Evolutionary conservation across 92 coral and sea anemone species (phyloP).

Genomic region (Palythoa grandiflora): DNA sequence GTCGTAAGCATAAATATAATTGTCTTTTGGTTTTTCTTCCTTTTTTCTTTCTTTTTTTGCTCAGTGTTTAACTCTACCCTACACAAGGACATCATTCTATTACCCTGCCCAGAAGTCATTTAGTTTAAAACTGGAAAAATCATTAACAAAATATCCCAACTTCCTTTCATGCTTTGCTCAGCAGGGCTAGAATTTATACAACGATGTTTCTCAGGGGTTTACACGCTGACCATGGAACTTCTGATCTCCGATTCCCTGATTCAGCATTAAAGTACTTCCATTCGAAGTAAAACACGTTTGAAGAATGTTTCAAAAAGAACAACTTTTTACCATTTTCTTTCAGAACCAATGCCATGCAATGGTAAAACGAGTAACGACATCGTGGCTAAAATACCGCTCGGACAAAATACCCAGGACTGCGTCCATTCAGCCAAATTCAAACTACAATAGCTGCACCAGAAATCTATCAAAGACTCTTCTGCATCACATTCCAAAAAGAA

Average conservation of each 20-base stretch:
- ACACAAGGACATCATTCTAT: too few relatives aligned
- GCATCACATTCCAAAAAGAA: not conserved
- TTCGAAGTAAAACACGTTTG: not conserved
- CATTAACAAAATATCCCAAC: too few relatives aligned
- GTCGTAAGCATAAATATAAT: too few relatives aligned
- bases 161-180: too few relatives aligned
- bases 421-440: constrained; percentile 16
- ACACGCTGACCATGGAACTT: not conserved
- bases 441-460: not conserved
- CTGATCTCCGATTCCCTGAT: not conserved
- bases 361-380: not conserved
- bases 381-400: constrained; percentile 32
- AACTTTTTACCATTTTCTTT: not conserved
- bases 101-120: too few relatives aligned
- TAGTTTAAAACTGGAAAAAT: too few relatives aligned
- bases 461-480: not conserved
- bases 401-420: not conserved
- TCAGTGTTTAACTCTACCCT: too few relatives aligned
- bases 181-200: too few relatives aligned
- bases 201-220: too few relatives aligned
- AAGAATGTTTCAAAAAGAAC: not conserved
- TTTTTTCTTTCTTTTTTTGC: too few relatives aligned
- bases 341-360: constrained; percentile 16
- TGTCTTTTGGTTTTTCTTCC: too few relatives aligned
- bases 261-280: not conserved